These are phyloP conservation scores for Drosophila percnosoma DNA, from an alignment of 2,888 invertebrate genomes.

Conservation along the genomic window DNA sequence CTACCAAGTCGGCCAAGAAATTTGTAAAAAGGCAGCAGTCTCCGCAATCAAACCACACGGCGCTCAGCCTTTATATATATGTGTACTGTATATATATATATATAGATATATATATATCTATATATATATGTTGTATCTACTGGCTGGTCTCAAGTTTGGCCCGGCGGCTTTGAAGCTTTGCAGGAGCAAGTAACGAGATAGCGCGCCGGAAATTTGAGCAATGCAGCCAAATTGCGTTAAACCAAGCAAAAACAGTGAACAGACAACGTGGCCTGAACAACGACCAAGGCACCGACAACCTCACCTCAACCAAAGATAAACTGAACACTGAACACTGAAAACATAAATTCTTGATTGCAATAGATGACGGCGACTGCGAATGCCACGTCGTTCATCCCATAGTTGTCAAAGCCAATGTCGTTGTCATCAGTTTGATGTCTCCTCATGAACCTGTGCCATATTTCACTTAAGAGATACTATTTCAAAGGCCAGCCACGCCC, in stretches of 20 bases:
- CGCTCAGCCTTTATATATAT: constrained; percentile 9
- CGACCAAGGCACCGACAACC: constrained; percentile 10
- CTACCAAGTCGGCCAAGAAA: neutral
- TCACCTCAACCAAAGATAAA: constrained; percentile 59
- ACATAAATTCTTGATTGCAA: constrained; percentile 79
- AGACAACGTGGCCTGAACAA: neutral
- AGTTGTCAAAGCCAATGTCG: constrained; percentile 43
- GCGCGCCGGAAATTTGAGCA: constrained; percentile 73
- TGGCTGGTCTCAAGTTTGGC: constrained; percentile 32
- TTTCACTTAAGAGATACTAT: constrained; percentile 69
- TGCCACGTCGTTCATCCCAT: constrained; percentile 32
- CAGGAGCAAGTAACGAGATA: constrained; percentile 62
- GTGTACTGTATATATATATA: neutral
- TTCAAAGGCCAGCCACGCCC: constrained; percentile 47
- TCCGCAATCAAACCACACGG: constrained; percentile 22
- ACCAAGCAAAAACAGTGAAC: constrained; percentile 59
- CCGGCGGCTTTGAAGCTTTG: constrained; percentile 32
- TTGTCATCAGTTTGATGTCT: constrained; percentile 75
- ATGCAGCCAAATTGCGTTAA: constrained; percentile 79
- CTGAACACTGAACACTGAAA: constrained; percentile 64
- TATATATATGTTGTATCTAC: neutral
- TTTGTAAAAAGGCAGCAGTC: constrained; percentile 2
- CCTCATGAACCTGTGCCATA: constrained; percentile 76
- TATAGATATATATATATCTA: neutral
- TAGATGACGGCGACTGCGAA: constrained; percentile 51